phyloP scores from a whole-genome alignment of 1,140 invertebrate species.

The Acromyrmex heyeri region DNA sequence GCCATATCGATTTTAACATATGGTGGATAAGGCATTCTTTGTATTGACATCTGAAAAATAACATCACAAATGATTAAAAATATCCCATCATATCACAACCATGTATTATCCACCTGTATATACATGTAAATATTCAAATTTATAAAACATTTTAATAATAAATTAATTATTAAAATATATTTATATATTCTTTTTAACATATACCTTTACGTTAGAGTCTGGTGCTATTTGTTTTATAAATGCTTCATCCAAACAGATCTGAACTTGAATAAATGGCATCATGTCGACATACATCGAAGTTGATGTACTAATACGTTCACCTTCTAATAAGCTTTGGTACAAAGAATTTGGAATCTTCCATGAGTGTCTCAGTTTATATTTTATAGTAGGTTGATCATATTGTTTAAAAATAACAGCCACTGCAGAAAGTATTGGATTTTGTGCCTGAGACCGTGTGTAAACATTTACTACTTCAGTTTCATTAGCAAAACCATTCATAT shows the following conservation, averaged over 20 bases:
- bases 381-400: conserved; percentile 71
- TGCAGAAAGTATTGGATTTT: conserved; percentile 44
- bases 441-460: conserved; percentile 74
- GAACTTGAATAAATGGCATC: conserved; percentile 78
- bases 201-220: conserved; percentile 70
- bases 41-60: conserved; percentile 79
- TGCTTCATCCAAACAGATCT: conserved; percentile 81
- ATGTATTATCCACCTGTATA: background rate
- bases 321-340: conserved; percentile 67
- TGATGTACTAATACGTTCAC: background rate
- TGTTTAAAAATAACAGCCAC: conserved; percentile 80
- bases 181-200: background rate
- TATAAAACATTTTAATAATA: conserved; percentile 9
- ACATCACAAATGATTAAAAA: background rate
- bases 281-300: conserved; percentile 38
- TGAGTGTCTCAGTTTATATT: conserved; percentile 80
- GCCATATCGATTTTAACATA: conserved; percentile 77
- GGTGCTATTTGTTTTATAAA: conserved; percentile 75
- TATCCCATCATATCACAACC: background rate
- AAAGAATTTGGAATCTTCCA: conserved; percentile 74
- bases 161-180: conserved; percentile 3
- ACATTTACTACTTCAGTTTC: conserved; percentile 79
- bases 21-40: conserved; percentile 85
- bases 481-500: conserved; percentile 76
- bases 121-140: background rate